Conservation (phyloP, 2,888 invertebrate species). For the Thysanoteuthis rhombus region DNA sequence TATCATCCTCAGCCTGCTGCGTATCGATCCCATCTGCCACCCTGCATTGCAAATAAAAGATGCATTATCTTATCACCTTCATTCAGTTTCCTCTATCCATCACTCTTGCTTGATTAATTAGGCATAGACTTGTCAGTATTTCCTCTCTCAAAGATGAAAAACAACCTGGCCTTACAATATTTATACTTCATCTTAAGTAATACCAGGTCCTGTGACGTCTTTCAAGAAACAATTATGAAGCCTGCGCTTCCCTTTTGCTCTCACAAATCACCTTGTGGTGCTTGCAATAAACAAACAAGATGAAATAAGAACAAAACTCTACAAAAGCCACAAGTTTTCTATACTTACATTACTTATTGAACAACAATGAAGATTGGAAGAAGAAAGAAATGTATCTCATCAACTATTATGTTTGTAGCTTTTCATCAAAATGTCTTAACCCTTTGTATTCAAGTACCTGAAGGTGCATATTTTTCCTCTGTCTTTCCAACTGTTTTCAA, state of each 20-base stretch:
- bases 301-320: neutral
- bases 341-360: neutral
- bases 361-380: neutral
- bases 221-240: neutral
- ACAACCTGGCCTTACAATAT: neutral
- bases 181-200: conserved; percentile 12
- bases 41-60: neutral
- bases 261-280: neutral
- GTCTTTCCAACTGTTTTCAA: no score
- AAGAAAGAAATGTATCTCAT: no score
- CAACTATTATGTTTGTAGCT: no score
- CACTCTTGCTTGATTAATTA: neutral
- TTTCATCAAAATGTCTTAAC: no score
- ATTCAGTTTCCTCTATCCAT: neutral
- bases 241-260: neutral
- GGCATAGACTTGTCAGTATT: conserved; percentile 12
- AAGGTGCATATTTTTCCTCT: no score
- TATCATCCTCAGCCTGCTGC: neutral
- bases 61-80: neutral
- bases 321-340: neutral
- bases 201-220: neutral
- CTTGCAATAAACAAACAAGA: neutral
- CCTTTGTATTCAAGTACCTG: no score
- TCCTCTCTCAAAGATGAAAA: neutral
- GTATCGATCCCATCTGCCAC: neutral